A percentile compares a stretch with the other conserved stretches of the same genome.
These are phyloP conservation scores for Odocoileus virginianus DNA, from an alignment of 2,113 vertebrate species.

Conservation along the genomic window DNA sequence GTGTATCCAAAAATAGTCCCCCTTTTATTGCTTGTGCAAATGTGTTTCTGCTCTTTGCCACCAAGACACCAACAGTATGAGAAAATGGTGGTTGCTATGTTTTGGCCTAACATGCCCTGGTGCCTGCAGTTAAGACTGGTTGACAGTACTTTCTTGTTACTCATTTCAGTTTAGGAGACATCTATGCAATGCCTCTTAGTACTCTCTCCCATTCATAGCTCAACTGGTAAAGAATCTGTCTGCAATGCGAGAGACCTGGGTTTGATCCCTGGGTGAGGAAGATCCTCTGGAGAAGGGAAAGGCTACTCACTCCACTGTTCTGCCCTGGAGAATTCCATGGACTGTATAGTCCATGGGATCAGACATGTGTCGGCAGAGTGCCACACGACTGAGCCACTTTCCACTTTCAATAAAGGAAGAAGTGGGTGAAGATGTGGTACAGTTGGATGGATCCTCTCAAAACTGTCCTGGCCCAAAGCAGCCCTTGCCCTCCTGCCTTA, in stretches of 20 bases:
- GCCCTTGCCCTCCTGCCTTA: not conserved
- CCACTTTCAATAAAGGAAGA: not conserved
- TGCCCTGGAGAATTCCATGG: not conserved
- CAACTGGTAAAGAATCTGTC: rapidly evolving
- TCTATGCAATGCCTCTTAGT: not conserved
- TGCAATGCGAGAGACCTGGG: not conserved
- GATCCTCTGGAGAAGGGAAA: not conserved
- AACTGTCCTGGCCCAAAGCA: not conserved
- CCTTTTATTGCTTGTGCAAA: not conserved
- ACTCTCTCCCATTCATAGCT: not conserved
- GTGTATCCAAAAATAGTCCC: not conserved
- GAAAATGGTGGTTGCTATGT: not conserved
- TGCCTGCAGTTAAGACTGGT: not conserved
- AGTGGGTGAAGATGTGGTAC: too few relatives aligned
- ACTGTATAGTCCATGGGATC: not conserved
- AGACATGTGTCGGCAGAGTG: not conserved
- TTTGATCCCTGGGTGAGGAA: not conserved
- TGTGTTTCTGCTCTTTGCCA: not conserved
- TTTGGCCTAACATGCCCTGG: not conserved
- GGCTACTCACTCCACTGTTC: not conserved
- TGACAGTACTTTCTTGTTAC: not conserved
- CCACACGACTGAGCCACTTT: not conserved
- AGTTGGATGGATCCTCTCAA: not conserved
- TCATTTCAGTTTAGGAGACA: not conserved
- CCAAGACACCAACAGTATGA: not conserved